Evolutionary conservation across 2,113 vertebrate genomes (phyloP), one percentile per base, ranked within the genome.

Genomic region (Vidua macroura): DNA sequence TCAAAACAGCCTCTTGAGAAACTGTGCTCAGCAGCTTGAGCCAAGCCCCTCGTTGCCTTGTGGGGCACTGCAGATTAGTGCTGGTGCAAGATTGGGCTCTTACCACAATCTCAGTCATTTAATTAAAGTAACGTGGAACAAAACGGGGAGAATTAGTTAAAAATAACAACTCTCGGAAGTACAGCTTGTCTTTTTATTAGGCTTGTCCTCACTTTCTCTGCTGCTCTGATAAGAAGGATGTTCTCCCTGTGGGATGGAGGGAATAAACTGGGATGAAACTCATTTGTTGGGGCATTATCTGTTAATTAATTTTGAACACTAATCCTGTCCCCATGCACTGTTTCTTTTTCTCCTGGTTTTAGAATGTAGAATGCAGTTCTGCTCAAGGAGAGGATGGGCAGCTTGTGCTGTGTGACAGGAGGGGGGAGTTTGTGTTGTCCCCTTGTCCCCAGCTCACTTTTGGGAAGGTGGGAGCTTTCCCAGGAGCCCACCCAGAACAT

Each of bases 301-400:
- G 56, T 83, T 96, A 97, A 95, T 97, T 92, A 95, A 96, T 96
- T 95, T 90, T 44, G 63, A 95, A 81, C 86, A 75, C 60, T 94
- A 94, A 96, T 96, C 91, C 60, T 14, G 56, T 88, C 73, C 60
- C 56, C 13, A 4, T 72, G 3, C 46, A 14, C 44, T 8, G 53
- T 62, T 82, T 52, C 39, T 51, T 52, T 77, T 74, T 69, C 17
- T 53, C 60, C 25, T 60, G 17, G 3, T 25, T 69, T 70, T 15
- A n/a, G 41, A 10, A 5, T 31, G 21, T 6, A 22, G 59, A 87
- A n/a, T 15, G 3, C 23, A 62, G 21, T 7, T 48, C 35, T 91
- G 6, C 2, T 77, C 39, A 55, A 59, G 78, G 58, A 78, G 63
- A 70, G 48, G n/a, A 23, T 2, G 23, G 23, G 53, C 25, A 62